phyloP scores from a whole-genome alignment of 2,888 invertebrate species.

The Choristoneura rosaceana region DNA sequence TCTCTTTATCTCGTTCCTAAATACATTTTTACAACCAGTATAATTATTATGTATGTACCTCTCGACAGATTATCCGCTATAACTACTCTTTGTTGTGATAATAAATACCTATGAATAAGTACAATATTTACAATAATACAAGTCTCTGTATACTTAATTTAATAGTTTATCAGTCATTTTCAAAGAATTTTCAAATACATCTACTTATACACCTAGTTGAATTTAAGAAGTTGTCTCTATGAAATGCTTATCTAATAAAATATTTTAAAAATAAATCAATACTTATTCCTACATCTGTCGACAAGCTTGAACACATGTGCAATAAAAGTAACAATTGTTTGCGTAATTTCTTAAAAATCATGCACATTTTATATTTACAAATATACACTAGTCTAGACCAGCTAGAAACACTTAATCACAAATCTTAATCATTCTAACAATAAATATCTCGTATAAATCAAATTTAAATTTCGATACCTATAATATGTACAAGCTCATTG shows the following conservation, averaged over 20 bases:
- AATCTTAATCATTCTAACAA: conserved; percentile 62
- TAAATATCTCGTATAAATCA: conserved; percentile 73
- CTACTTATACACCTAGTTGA: conserved; percentile 24
- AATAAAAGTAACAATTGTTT: conserved; percentile 71
- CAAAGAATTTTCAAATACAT: conserved; percentile 50
- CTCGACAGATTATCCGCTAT: conserved; percentile 50
- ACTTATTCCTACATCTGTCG: conserved; percentile 55
- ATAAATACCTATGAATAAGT: conserved; percentile 56
- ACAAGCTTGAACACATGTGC: conserved; percentile 78
- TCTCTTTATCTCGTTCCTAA: conserved; percentile 57
- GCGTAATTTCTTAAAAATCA: conserved; percentile 37
- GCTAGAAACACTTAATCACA: conserved; percentile 54
- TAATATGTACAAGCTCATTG: conserved; percentile 83
- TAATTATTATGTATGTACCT: conserved; percentile 50
- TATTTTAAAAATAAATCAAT: conserved; percentile 48
- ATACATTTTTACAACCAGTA: conserved; percentile 68
- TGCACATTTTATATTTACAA: conserved; percentile 52
- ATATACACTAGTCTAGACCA: conserved; percentile 54
- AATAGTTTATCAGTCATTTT: conserved; percentile 75
- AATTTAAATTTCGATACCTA: conserved; percentile 64
- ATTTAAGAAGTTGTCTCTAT: conserved; percentile 40
- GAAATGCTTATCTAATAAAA: conserved; percentile 50
- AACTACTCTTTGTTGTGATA: conserved; percentile 57
- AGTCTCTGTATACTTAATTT: conserved; percentile 51
- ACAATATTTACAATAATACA: conserved; percentile 66